Conservation (phyloP, 2,113 vertebrate species). For the Phaethon lepturus region DNA sequence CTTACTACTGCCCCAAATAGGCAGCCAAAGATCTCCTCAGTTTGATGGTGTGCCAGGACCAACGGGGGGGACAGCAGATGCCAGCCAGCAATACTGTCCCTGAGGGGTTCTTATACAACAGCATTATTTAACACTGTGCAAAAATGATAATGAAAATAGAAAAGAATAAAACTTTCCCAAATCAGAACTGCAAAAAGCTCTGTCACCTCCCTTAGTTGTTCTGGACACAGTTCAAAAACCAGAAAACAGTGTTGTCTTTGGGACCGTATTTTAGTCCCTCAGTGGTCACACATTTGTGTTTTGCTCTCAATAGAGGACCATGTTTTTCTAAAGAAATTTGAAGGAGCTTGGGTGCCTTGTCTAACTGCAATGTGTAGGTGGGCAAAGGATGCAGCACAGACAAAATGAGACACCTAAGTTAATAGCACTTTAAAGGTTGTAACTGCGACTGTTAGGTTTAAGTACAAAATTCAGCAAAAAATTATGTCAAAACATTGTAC, state of each 20-base stretch:
- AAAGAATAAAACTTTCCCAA: slow-evolving; percentile 1
- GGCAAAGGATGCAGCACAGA: not conserved
- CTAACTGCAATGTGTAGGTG: not conserved
- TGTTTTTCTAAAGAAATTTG: not conserved
- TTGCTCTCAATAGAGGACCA: not conserved
- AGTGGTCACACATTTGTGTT: not conserved
- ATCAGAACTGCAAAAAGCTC: not conserved
- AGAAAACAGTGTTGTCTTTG: not conserved
- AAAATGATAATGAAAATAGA: not conserved
- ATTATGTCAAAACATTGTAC: not conserved
- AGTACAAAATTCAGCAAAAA: not conserved
- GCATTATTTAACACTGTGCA: not conserved
- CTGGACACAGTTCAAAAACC: not conserved
- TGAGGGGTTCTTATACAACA: not conserved
- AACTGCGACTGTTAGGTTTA: not conserved
- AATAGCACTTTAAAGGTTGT: not conserved
- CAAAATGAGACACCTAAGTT: not conserved
- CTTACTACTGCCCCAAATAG: slow-evolving; percentile 37
- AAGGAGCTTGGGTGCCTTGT: not conserved
- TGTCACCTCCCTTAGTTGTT: not conserved
- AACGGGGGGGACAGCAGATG: not conserved
- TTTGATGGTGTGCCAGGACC: slow-evolving; percentile 34
- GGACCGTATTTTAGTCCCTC: not conserved
- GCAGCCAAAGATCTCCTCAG: slow-evolving; percentile 36
- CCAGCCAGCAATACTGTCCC: not conserved